Evolutionary conservation across 2,888 invertebrate species (phyloP).

Genomic region (Caradrina kadenii): DNA sequence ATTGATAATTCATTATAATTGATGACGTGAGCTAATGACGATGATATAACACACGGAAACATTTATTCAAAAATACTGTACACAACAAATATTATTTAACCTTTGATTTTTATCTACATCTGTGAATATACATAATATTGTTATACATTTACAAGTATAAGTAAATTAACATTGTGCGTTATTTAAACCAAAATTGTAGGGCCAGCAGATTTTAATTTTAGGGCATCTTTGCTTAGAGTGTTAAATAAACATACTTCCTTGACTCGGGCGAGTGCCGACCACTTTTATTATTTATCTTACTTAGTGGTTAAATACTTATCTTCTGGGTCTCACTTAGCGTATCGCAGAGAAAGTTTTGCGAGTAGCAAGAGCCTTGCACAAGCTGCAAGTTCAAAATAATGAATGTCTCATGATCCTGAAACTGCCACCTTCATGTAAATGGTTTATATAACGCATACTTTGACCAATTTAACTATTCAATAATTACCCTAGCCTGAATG

Average conservation of each 20-base stretch:
- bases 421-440: conserved; percentile 10
- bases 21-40: conserved; percentile 35
- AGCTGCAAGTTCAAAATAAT: conserved; percentile 18
- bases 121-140: conserved; percentile 38
- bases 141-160: conserved; percentile 22
- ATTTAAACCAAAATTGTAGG: conserved; percentile 24
- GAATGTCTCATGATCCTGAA: not conserved
- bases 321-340: conserved; percentile 33
- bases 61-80: conserved; percentile 57
- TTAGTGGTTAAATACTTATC: conserved; percentile 27
- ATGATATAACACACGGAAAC: conserved; percentile 45
- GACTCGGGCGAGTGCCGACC: not conserved
- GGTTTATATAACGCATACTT: conserved; percentile 33
- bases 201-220: conserved; percentile 15
- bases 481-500: conserved; percentile 54
- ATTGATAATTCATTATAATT: conserved; percentile 24
- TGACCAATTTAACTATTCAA: conserved; percentile 37
- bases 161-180: conserved; percentile 22
- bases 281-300: conserved; percentile 41
- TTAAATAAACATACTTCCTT: conserved; percentile 31
- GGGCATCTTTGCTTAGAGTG: conserved; percentile 13
- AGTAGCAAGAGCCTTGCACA: conserved; percentile 16
- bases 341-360: conserved; percentile 25
- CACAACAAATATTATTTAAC: conserved; percentile 33
- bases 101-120: conserved; percentile 32